A percentile compares a stretch with the other conserved stretches of the same genome.
Conservation (phyloP, 2,888 invertebrate genomes). For the Harpagoxenus sublaevis region DNA sequence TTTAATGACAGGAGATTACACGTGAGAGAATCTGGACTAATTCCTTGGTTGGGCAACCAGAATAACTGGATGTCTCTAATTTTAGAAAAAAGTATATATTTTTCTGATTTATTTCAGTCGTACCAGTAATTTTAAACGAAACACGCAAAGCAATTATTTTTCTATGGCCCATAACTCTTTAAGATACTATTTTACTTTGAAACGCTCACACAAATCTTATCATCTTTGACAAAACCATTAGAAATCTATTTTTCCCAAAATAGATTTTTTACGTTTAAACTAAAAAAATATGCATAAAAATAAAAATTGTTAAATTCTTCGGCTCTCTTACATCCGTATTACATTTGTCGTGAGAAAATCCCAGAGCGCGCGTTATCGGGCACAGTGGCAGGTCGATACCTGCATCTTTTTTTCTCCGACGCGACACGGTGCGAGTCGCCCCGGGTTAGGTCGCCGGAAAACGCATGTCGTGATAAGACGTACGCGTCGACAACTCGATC, state of each 20-base stretch:
- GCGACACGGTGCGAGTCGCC: not conserved
- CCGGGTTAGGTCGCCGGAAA: constrained; percentile 7
- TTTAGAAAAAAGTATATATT: not conserved
- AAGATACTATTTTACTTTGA: not conserved
- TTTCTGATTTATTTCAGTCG: not conserved
- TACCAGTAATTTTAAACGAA: not conserved
- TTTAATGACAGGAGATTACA: not conserved
- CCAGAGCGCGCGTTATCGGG: constrained; percentile 13
- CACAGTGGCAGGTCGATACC: constrained; percentile 42
- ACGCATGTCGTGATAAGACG: not conserved
- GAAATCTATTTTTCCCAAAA: not conserved
- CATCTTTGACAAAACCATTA: not conserved
- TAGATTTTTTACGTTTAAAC: not conserved
- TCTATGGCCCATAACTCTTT: not conserved
- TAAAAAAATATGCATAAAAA: not conserved
- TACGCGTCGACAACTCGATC: constrained; percentile 37
- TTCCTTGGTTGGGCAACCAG: not conserved
- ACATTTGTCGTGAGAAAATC: not conserved
- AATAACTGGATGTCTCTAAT: not conserved
- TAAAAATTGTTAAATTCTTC: not conserved
- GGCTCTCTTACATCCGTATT: not conserved
- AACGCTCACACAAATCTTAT: not conserved
- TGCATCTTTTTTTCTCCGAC: constrained; percentile 45
- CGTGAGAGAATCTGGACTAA: not conserved
- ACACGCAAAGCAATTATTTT: not conserved